Conservation (phyloP, 2,888 invertebrate genomes). For the Troglohyphantes excavatus region DNA sequence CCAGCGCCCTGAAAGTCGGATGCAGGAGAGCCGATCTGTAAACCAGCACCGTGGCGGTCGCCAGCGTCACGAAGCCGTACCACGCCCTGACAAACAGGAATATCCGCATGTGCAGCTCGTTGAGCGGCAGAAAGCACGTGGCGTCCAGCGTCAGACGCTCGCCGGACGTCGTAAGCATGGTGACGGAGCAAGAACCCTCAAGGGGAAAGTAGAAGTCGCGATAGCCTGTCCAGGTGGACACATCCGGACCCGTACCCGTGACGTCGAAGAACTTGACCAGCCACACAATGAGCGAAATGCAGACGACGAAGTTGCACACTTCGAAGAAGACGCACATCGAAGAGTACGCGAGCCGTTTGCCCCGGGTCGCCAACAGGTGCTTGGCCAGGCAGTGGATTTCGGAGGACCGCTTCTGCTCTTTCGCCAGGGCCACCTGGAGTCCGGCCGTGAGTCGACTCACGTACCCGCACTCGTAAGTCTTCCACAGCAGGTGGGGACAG, state of each 20-base stretch:
- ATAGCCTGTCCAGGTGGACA: slow-evolving; percentile 43
- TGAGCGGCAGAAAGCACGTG: slow-evolving; percentile 43
- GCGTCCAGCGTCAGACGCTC: slow-evolving; percentile 10
- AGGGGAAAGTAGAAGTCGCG: slow-evolving; percentile 56
- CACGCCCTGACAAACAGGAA: slow-evolving; percentile 47
- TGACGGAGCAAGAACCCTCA: neutral
- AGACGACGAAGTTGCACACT: slow-evolving; percentile 26
- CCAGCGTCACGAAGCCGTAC: slow-evolving; percentile 45
- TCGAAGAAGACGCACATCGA: slow-evolving; percentile 41
- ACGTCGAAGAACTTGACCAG: slow-evolving; percentile 64
- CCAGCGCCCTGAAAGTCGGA: neutral
- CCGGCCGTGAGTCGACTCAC: slow-evolving; percentile 13
- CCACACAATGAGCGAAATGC: slow-evolving; percentile 7
- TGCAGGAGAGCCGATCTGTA: slow-evolving; percentile 28
- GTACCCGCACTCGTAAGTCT: slow-evolving; percentile 46
- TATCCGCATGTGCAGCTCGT: slow-evolving; percentile 59
- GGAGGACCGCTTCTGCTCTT: slow-evolving; percentile 36
- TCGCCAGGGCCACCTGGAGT: slow-evolving; percentile 7
- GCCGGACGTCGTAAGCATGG: neutral
- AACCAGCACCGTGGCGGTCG: slow-evolving; percentile 21
- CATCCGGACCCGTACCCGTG: neutral
- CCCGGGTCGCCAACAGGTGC: slow-evolving; percentile 34
- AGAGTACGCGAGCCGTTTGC: slow-evolving; percentile 44
- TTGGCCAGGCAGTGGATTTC: slow-evolving; percentile 50
- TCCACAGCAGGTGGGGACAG: slow-evolving; percentile 64